Conservation (phyloP, 2,797 vertebrate species). For the Okamejei kenojei region DNA sequence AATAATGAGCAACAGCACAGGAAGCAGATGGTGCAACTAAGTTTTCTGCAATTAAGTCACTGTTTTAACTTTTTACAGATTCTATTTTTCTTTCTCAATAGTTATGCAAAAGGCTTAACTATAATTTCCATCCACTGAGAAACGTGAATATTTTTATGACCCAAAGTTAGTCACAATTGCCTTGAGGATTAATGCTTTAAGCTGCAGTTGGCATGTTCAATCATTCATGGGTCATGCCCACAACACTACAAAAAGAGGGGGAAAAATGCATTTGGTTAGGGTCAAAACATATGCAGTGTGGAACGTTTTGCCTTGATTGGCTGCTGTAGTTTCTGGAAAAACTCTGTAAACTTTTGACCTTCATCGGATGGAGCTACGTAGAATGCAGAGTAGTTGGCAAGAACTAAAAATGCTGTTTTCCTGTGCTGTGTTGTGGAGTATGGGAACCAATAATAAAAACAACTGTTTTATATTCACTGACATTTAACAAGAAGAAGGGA, state of each 20-base stretch:
- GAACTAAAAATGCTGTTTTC: slow-evolving; percentile 48
- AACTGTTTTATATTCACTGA: slow-evolving; percentile 51
- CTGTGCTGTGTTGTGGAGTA: slow-evolving; percentile 48
- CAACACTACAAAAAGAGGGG: neutral
- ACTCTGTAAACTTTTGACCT: slow-evolving; percentile 51
- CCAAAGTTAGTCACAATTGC: neutral
- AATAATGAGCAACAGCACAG: neutral
- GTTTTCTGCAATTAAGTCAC: neutral
- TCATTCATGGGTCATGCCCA: neutral
- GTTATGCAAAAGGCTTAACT: neutral
- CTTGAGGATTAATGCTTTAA: neutral
- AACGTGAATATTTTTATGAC: neutral
- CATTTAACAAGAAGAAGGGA: slow-evolving; percentile 52
- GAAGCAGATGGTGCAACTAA: neutral
- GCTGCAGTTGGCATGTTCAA: slow-evolving; percentile 11
- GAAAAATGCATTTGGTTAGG: neutral
- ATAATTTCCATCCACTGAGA: neutral
- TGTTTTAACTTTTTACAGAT: neutral
- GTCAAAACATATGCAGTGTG: slow-evolving; percentile 19
- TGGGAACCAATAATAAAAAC: slow-evolving; percentile 42
- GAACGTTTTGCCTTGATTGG: neutral
- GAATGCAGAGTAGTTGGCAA: slow-evolving; percentile 46
- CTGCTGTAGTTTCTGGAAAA: slow-evolving; percentile 41
- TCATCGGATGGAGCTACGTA: slow-evolving; percentile 46
- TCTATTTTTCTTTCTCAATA: neutral